phyloP scores from a whole-genome alignment of 2,888 invertebrate species.

The Tetrapedia diversipes region DNA sequence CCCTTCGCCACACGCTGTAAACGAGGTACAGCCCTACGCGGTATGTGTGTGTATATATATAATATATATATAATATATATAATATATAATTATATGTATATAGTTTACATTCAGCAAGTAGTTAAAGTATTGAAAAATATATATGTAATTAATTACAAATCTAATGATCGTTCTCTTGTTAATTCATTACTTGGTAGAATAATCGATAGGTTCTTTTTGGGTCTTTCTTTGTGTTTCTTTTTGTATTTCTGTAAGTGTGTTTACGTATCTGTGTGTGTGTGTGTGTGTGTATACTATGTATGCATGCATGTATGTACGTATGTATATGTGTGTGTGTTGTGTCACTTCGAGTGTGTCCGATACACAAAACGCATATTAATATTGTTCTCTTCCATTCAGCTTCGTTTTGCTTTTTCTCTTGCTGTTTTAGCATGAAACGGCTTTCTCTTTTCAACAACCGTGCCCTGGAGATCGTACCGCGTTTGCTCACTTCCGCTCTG shows the following conservation, averaged over 20 bases:
- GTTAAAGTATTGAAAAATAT: slow-evolving; percentile 83
- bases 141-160: slow-evolving; percentile 82
- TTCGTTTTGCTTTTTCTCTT: slow-evolving; percentile 35
- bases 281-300: slow-evolving; percentile 12
- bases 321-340: not conserved
- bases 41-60: slow-evolving; percentile 64
- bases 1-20: slow-evolving; percentile 41
- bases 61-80: slow-evolving; percentile 68
- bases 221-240: slow-evolving; percentile 52
- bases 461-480: slow-evolving; percentile 45
- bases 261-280: slow-evolving; percentile 29
- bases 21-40: slow-evolving; percentile 57
- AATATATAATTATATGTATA: slow-evolving; percentile 73
- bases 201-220: slow-evolving; percentile 69
- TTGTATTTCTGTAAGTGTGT: slow-evolving; percentile 31
- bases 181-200: slow-evolving; percentile 74
- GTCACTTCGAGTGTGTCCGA: slow-evolving; percentile 52
- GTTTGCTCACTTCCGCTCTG: slow-evolving; percentile 30
- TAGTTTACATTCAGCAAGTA: slow-evolving; percentile 82
- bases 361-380: slow-evolving; percentile 56
- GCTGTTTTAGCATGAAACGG: slow-evolving; percentile 51
- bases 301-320: not conserved
- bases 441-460: slow-evolving; percentile 43
- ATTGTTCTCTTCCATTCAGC: slow-evolving; percentile 45
- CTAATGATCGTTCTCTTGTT: slow-evolving; percentile 78